A percentile compares a stretch with the other conserved stretches of the same genome.
Conservation (phyloP, 2,797 vertebrate genomes). For the Hippopotamyrus pictus region DNA sequence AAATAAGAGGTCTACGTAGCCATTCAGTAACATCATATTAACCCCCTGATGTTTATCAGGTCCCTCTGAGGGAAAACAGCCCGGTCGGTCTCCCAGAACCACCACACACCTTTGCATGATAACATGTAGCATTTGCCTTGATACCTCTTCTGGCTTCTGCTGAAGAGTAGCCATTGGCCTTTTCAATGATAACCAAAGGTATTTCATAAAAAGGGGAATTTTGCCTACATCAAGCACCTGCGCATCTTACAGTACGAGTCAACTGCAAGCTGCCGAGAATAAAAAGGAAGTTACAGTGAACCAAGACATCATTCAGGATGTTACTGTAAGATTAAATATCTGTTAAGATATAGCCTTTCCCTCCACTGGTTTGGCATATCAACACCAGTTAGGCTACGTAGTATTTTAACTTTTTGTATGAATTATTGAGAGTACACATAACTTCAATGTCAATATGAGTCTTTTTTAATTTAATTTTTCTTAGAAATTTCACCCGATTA, state of each 20-base stretch:
- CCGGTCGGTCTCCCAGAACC: neutral
- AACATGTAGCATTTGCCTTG: neutral
- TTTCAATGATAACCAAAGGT: neutral
- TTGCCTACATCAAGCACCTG: neutral
- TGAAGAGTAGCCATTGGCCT: neutral
- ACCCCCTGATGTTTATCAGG: neutral
- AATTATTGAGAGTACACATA: neutral
- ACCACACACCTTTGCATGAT: neutral
- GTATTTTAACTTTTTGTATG: neutral
- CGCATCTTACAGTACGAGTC: neutral
- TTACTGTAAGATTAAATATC: neutral
- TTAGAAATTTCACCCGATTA: neutral
- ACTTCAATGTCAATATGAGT: neutral
- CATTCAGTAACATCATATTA: neutral
- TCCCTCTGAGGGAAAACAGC: neutral
- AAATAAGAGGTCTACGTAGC: neutral
- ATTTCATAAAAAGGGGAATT: neutral
- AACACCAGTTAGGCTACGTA: neutral
- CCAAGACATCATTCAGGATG: neutral
- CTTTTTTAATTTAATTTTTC: neutral
- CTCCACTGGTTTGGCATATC: neutral
- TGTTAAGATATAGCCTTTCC: neutral
- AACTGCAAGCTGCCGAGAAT: neutral
- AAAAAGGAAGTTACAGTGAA: neutral
- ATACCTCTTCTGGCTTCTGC: neutral